These are phyloP conservation scores for Stratiomys singularior DNA, from an alignment of 2,888 invertebrate genomes.

Conservation along the genomic window DNA sequence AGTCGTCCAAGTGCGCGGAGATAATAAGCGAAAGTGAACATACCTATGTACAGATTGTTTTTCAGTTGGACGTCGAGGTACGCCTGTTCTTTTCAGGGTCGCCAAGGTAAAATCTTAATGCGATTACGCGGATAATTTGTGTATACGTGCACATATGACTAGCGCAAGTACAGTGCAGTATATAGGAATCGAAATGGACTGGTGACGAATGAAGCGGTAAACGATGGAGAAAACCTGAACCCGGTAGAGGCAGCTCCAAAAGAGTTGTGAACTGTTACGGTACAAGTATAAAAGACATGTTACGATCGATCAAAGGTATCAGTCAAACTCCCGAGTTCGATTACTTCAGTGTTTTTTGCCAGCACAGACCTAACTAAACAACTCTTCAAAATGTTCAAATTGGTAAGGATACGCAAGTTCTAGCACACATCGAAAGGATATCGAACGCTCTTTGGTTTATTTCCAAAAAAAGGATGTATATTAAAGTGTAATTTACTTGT, in stretches of 20 bases:
- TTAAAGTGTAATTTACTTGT: slow-evolving; percentile 4
- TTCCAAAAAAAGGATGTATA: not conserved
- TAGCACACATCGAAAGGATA: not conserved
- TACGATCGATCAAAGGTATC: slow-evolving; percentile 35
- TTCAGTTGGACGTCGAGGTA: slow-evolving; percentile 22
- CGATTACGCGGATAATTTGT: slow-evolving; percentile 39
- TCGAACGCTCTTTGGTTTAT: not conserved
- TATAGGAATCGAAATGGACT: slow-evolving; percentile 21
- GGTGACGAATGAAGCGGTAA: slow-evolving; percentile 27
- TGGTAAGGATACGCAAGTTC: slow-evolving; percentile 34
- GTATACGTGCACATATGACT: slow-evolving; percentile 27
- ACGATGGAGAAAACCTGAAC: slow-evolving; percentile 30
- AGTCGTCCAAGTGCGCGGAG: slow-evolving; percentile 13
- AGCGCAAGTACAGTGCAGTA: slow-evolving; percentile 1
- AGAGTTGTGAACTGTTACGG: slow-evolving; percentile 27
- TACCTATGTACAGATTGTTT: slow-evolving; percentile 19
- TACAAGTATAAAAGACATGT: slow-evolving; percentile 43
- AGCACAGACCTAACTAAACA: slow-evolving; percentile 46
- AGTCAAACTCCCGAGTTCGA: slow-evolving; percentile 46
- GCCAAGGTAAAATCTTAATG: slow-evolving; percentile 44
- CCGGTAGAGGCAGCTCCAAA: slow-evolving; percentile 31
- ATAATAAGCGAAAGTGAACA: slow-evolving; percentile 43
- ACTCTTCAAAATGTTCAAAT: slow-evolving; percentile 47
- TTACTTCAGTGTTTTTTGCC: slow-evolving; percentile 40
- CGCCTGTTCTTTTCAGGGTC: slow-evolving; percentile 38